Evolutionary conservation across 2,797 vertebrate species (phyloP).

Genomic region (Ctenopoma kingsleyae): DNA sequence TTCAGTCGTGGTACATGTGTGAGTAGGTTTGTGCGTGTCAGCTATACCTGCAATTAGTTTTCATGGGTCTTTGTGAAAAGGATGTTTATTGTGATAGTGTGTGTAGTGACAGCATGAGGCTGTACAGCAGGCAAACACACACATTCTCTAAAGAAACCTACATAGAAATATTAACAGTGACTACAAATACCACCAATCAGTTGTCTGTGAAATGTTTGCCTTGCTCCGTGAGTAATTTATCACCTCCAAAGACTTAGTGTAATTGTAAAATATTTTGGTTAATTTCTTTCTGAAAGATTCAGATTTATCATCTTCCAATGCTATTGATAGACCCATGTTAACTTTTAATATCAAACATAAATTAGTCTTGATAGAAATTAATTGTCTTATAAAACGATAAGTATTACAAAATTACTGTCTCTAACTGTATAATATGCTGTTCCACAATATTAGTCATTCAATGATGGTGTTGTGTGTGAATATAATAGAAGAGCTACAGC

Average conservation of each 20-base stretch:
- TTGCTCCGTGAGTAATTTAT: neutral
- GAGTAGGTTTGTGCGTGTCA: neutral
- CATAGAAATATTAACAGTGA: constrained; percentile 23
- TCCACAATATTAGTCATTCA: too few relatives aligned
- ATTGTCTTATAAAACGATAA: too few relatives aligned
- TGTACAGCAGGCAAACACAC: constrained; percentile 23
- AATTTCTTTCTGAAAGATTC: too few relatives aligned
- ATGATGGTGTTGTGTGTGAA: too few relatives aligned
- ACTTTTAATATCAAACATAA: too few relatives aligned
- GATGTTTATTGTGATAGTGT: constrained; percentile 11
- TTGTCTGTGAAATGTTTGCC: constrained; percentile 3
- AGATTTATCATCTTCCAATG: too few relatives aligned
- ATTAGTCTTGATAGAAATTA: too few relatives aligned
- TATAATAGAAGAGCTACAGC: too few relatives aligned
- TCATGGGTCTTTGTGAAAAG: constrained; percentile 15
- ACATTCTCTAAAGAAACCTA: constrained; percentile 7
- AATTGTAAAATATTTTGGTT: neutral
- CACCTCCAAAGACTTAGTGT: constrained; percentile 2
- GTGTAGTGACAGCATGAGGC: constrained; percentile 44
- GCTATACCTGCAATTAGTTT: constrained; percentile 20
- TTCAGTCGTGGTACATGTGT: neutral
- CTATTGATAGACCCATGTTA: too few relatives aligned
- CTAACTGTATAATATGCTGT: too few relatives aligned
- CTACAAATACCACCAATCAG: constrained; percentile 16
- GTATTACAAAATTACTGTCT: too few relatives aligned